A percentile compares a stretch with the other conserved stretches of the same genome.
Conservation (phyloP, 2,888 invertebrate species). For the Perizoma affinitatum region DNA sequence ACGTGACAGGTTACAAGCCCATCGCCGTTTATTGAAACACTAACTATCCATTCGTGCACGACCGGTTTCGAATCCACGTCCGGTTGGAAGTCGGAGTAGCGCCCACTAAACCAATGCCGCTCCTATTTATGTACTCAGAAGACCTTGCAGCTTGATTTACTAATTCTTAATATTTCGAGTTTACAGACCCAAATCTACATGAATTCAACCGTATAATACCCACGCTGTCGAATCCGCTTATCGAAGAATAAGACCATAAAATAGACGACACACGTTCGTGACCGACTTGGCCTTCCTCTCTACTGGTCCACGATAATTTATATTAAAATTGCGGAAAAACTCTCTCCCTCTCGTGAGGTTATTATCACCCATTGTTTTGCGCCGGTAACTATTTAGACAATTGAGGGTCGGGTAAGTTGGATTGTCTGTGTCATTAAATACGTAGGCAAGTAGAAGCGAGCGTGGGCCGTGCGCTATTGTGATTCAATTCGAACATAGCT, state of each 20-base stretch:
- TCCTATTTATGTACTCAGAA: constrained; percentile 15
- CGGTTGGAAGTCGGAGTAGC: no score
- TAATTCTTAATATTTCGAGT: constrained; percentile 22
- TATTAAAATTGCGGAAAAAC: constrained; percentile 70
- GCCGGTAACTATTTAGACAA: constrained; percentile 63
- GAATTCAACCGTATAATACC: constrained; percentile 33
- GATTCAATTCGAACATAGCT: constrained; percentile 64
- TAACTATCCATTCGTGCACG: no score
- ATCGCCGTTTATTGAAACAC: no score
- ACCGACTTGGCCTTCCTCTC: constrained; percentile 64
- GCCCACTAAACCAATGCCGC: not conserved
- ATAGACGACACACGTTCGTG: constrained; percentile 63
- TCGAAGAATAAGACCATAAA: constrained; percentile 52
- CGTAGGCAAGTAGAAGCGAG: constrained; percentile 46
- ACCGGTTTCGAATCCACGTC: no score
- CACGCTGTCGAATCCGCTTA: constrained; percentile 45
- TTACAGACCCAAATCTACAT: constrained; percentile 28
- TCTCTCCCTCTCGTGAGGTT: constrained; percentile 56
- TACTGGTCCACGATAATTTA: constrained; percentile 66
- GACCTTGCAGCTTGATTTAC: constrained; percentile 21
- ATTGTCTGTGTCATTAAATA: constrained; percentile 49
- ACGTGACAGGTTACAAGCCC: no score
- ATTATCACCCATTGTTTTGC: constrained; percentile 60
- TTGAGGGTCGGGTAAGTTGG: constrained; percentile 54
- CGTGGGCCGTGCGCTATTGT: constrained; percentile 72